phyloP scores from a whole-genome alignment of 2,888 invertebrate genomes.

The Sisyra terminalis region DNA sequence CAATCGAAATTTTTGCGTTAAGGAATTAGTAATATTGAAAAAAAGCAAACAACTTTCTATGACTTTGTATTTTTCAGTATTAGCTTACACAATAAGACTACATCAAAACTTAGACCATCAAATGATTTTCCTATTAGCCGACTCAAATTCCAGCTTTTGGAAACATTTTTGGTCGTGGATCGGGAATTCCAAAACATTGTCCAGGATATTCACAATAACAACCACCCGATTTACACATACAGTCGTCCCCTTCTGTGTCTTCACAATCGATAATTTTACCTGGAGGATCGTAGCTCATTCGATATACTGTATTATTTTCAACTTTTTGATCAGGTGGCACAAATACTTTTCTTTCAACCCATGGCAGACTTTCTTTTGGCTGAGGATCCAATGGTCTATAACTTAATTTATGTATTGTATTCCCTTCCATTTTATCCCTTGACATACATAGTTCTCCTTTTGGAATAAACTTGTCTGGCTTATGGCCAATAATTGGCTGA shows the following conservation, averaged over 20 bases:
- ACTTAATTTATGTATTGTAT: constrained; percentile 23
- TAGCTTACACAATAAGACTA: too few species aligned
- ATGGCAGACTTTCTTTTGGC: constrained; percentile 25
- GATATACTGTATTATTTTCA: constrained; percentile 45
- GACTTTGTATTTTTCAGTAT: too few species aligned
- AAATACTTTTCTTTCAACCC: constrained; percentile 30
- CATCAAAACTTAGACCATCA: too few species aligned
- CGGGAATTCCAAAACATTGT: constrained; percentile 3
- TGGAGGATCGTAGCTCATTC: constrained; percentile 33
- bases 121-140: too few species aligned
- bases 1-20: too few species aligned
- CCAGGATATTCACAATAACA: constrained; percentile 3
- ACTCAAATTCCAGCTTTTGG: constrained; percentile 1
- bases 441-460: constrained; percentile 18
- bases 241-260: background rate
- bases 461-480: constrained; percentile 20
- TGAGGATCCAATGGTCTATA: constrained; percentile 28
- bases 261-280: background rate
- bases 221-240: background rate
- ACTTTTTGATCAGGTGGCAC: constrained; percentile 38
- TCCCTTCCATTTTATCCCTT: constrained; percentile 14
- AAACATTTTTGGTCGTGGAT: background rate
- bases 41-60: too few species aligned
- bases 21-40: too few species aligned
- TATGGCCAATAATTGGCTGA: constrained; percentile 27